These are phyloP conservation scores for Cisticola juncidis DNA, from an alignment of 2,113 vertebrate genomes.

Conservation along the genomic window DNA sequence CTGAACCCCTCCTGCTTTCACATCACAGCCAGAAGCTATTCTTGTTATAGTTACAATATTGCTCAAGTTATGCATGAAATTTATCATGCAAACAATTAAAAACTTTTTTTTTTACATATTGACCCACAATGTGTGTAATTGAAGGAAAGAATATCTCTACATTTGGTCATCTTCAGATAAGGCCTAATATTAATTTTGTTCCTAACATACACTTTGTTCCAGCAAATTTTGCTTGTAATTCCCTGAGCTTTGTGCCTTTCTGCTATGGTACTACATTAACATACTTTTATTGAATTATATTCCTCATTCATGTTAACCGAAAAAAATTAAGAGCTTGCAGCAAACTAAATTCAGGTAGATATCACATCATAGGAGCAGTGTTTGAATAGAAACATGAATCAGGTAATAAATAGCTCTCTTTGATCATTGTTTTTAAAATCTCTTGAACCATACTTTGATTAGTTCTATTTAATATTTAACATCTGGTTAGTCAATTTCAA, in stretches of 20 bases:
- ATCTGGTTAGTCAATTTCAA: constrained; percentile 84
- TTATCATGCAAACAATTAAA: not conserved
- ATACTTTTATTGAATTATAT: constrained; percentile 29
- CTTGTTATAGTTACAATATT: not conserved
- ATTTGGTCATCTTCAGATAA: not conserved
- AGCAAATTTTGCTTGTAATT: not conserved
- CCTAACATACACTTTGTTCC: not conserved
- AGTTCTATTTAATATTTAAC: constrained; percentile 87
- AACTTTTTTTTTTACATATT: not conserved
- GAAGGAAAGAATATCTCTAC: not conserved
- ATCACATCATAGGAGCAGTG: constrained; percentile 70
- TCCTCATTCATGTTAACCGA: constrained; percentile 61
- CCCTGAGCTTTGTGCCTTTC: constrained; percentile 11
- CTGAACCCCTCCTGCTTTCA: not conserved
- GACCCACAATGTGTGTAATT: not conserved
- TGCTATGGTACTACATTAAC: not conserved
- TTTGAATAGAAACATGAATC: constrained; percentile 76
- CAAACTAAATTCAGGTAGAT: constrained; percentile 68
- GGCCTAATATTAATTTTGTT: not conserved
- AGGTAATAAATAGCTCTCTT: constrained; percentile 82
- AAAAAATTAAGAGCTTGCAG: constrained; percentile 66
- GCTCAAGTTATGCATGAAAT: not conserved
- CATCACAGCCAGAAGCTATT: not conserved
- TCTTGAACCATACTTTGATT: constrained; percentile 82
- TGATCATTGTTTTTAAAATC: constrained; percentile 81